phyloP scores from a whole-genome alignment of 2,888 invertebrate genomes.

The Lacanobia wlatinum region DNA sequence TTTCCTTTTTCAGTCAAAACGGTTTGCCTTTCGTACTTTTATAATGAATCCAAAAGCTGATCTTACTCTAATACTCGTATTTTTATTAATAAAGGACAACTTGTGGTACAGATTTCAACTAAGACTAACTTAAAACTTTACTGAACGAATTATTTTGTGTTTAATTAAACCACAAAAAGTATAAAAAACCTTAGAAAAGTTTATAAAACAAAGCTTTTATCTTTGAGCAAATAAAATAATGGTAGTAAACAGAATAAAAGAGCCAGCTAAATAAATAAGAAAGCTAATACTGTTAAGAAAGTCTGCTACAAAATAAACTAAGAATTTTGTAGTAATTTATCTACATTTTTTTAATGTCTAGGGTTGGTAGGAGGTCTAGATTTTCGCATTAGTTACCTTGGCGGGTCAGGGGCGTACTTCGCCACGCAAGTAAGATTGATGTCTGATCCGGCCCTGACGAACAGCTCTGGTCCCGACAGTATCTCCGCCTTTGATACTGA shows the following conservation, averaged over 20 bases:
- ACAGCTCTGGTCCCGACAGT: conserved; percentile 95
- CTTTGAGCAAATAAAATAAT: conserved; percentile 25
- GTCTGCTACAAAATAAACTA: conserved; percentile 20
- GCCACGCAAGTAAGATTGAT: conserved; percentile 97
- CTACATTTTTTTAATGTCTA: conserved; percentile 47
- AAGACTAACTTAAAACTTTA: not conserved
- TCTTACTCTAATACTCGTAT: not conserved
- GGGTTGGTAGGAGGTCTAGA: conserved; percentile 38
- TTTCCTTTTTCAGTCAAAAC: conserved; percentile 23
- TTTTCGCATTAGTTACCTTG: conserved; percentile 91
- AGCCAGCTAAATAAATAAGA: conserved; percentile 12
- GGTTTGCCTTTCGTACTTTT: conserved; percentile 17
- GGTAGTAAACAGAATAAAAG: conserved; percentile 17
- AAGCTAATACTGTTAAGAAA: conserved; percentile 19
- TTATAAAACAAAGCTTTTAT: conserved; percentile 10
- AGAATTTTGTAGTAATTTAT: conserved; percentile 73
- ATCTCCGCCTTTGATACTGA: conserved; percentile 97
- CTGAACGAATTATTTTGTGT: conserved; percentile 9
- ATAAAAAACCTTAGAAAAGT: not conserved
- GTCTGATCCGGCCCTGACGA: conserved; percentile 97
- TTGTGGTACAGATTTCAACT: not conserved
- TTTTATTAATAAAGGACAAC: not conserved
- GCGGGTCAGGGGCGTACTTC: conserved; percentile 95
- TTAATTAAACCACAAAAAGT: conserved; percentile 30
- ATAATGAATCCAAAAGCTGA: conserved; percentile 8